Conservation (phyloP, 2,797 vertebrate species). For the Pseudomugil tenellus region DNA sequence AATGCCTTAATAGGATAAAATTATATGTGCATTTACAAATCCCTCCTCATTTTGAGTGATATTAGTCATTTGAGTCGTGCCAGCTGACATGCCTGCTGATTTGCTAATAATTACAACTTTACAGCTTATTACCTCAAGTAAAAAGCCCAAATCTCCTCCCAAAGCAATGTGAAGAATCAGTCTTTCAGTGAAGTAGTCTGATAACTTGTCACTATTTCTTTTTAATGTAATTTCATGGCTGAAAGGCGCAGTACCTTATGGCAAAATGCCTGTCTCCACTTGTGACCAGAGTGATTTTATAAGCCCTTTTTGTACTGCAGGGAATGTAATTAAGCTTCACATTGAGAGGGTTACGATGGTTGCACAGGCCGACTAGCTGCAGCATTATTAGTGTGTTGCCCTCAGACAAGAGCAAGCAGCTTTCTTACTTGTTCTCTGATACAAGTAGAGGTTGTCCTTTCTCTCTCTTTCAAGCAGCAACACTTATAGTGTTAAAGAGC, state of each 20-base stretch:
- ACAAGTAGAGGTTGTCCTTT: constrained; percentile 30
- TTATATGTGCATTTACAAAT: not conserved
- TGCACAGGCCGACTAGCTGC: not conserved
- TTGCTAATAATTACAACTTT: constrained; percentile 48
- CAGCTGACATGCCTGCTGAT: constrained; percentile 35
- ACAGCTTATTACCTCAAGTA: constrained; percentile 24
- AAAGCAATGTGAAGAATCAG: constrained; percentile 29
- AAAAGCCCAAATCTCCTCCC: constrained; percentile 1
- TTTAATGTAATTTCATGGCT: constrained; percentile 77
- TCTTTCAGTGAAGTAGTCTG: constrained; percentile 15
- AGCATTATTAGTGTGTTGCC: constrained; percentile 3
- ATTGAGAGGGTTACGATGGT: not conserved
- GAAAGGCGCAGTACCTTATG: constrained; percentile 48
- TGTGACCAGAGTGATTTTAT: constrained; percentile 42
- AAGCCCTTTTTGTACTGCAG: constrained; percentile 20
- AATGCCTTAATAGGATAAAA: constrained; percentile 1
- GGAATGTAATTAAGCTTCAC: constrained; percentile 54
- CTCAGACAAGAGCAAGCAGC: not conserved
- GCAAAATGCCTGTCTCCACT: constrained; percentile 40
- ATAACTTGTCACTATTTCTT: constrained; percentile 50
- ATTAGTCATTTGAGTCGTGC: constrained; percentile 5
- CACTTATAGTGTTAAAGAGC: constrained; percentile 36
- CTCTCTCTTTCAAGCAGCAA: not conserved
- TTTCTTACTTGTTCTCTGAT: constrained; percentile 10
- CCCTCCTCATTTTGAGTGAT: not conserved